Conservation (phyloP, 2,113 vertebrate genomes). For the Scalopus aquaticus region DNA sequence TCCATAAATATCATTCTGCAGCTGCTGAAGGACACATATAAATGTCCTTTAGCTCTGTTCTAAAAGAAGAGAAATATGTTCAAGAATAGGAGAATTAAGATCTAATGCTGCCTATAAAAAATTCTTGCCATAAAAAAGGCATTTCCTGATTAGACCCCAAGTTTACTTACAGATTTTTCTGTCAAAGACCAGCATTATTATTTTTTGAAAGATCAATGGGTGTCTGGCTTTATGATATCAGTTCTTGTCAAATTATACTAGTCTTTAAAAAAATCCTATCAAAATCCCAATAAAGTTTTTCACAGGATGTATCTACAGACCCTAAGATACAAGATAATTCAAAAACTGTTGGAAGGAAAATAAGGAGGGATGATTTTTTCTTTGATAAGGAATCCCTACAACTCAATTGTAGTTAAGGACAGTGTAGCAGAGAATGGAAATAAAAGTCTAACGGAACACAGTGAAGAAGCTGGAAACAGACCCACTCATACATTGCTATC, state of each 20-base stretch:
- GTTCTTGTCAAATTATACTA: neutral
- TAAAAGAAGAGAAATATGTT: constrained; percentile 29
- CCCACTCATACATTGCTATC: neutral
- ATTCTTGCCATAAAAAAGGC: neutral
- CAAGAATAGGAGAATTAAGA: neutral
- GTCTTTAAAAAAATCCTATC: neutral
- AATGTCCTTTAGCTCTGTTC: neutral
- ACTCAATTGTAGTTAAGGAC: neutral
- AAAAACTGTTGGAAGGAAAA: neutral
- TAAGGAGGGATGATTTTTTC: neutral
- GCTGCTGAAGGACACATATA: neutral
- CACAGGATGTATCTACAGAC: neutral
- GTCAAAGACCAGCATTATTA: neutral
- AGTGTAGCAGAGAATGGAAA: neutral
- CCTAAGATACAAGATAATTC: neutral
- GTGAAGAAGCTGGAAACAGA: neutral
- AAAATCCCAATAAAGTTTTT: neutral
- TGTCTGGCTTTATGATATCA: constrained; percentile 28
- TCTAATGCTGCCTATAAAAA: constrained; percentile 2
- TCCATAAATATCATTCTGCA: constrained; percentile 8
- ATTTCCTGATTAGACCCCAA: neutral
- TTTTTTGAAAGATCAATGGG: neutral
- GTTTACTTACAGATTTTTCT: neutral
- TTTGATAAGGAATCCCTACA: neutral
- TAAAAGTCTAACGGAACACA: neutral